Evolutionary conservation across 2,888 invertebrate genomes (phyloP).

Genomic region (Drosophila sordidula): DNA sequence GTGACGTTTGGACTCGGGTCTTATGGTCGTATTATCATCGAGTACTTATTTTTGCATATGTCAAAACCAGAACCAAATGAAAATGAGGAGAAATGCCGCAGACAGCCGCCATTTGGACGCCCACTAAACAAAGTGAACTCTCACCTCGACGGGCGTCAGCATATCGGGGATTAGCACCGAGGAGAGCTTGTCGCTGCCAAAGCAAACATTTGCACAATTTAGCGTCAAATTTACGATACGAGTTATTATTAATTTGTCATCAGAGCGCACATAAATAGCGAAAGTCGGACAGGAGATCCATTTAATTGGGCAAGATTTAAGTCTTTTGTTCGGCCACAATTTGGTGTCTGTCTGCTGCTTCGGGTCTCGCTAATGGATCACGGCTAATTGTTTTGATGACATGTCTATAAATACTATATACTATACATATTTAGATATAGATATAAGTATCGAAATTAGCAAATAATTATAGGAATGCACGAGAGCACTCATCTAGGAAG

Average conservation of each 20-base stretch:
- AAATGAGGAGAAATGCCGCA: slow-evolving; percentile 18
- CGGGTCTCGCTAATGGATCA: slow-evolving; percentile 60
- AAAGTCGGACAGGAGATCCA: slow-evolving; percentile 43
- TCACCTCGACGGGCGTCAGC: slow-evolving; percentile 56
- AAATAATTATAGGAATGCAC: slow-evolving; percentile 44
- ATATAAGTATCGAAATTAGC: slow-evolving; percentile 29
- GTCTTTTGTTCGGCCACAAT: slow-evolving; percentile 21
- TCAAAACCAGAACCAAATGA: slow-evolving; percentile 13
- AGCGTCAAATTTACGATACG: slow-evolving; percentile 76
- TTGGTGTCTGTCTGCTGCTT: slow-evolving; percentile 3
- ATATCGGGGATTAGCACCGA: slow-evolving; percentile 46
- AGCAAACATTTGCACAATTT: slow-evolving; percentile 63
- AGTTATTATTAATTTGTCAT: slow-evolving; percentile 82
- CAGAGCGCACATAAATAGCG: slow-evolving; percentile 50
- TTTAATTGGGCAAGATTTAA: slow-evolving; percentile 69
- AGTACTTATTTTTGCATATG: slow-evolving; percentile 23
- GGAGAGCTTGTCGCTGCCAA: slow-evolving; percentile 42
- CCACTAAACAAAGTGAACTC: slow-evolving; percentile 70
- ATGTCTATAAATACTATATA: slow-evolving; percentile 55
- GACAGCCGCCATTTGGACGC: slow-evolving; percentile 59
- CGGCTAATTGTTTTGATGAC: slow-evolving; percentile 75
- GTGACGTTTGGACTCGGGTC: slow-evolving; percentile 31
- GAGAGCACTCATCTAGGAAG: slow-evolving; percentile 43
- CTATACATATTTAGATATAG: not conserved
- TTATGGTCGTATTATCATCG: slow-evolving; percentile 2